Evolutionary conservation across 2,113 vertebrate species (phyloP), one percentile per base, ranked within the genome.

Genomic region (Sapayoa aenigma): DNA sequence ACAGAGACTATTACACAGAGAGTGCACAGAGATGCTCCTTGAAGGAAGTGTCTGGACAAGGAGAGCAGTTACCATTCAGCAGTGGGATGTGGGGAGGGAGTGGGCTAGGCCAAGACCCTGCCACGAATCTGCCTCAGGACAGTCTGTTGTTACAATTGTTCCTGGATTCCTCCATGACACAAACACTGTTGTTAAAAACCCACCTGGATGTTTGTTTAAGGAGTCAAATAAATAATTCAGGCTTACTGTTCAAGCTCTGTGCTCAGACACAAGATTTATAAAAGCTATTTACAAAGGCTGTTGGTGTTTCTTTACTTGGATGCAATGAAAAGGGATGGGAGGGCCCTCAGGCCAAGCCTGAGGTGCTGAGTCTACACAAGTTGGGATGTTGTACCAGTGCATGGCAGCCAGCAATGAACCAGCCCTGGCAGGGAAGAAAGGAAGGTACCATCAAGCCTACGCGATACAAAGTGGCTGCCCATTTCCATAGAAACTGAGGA

Each of bases 181-280:
- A 59, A 77, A 71, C 15, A 15, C 13, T 19, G 41, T 18, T 42
- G 30, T 50, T 71, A 42, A 84, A 80, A 85, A 71, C 20, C 23
- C 7, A 6, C 42, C 42, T 46, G 53, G 9, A 18, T 69, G 46
- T 79, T 91, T 84, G 19, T 91, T 93, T 79, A 67, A 84, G 46
- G 23, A 91, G n/a, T 23, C 50, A 84, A 89, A 83, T 93, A 79
- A 95, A 91, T 91, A 87, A 90, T 92, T 93, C 41, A 86, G 24
- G 33, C 8, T 81, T 42, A 49, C 18, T 6, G 27, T 76, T 95
- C 67, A 62, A 73, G 55, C 17, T n/a, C 30, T 37, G 17, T 9
- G 20, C 49, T 71, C 39, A 68, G 50, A 44, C 56, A 87, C 25
- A 53, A 33, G 46, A 75, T 55, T 79, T 82, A 87, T 76, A 91